Base-by-base conservation (phyloP, 2,113 vertebrate genomes). In the Corydoras sp. region DNA sequence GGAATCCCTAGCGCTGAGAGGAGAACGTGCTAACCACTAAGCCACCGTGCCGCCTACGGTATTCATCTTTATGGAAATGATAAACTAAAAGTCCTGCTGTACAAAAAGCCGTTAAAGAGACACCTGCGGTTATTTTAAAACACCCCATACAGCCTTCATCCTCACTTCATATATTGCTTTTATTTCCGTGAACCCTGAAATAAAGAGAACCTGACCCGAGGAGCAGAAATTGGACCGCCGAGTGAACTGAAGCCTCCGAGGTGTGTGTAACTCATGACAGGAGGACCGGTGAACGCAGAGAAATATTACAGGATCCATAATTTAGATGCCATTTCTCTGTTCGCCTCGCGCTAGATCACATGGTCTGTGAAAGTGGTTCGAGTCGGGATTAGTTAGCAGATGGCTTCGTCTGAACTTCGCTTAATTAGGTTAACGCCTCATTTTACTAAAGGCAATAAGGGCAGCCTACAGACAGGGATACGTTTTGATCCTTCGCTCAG, bases 341-440 rank as follows among this genome's bases (percentile, higher is more conserved):
- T 76, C n/a, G 56, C 62, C 62, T 70, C 66, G 62, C 50, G 18
- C 66, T 59, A 63, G 51, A 76, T 76, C 35, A 64, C 15, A 63
- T 31, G 58, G 55, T 85, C 83, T 82, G 79, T 80, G 31, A 72
- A 31, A 80, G 74, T 75, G 77, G 77, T 73, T 60, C 72, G 81
- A 74, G 72, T n/a, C 78, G 67, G 69, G 60, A 69, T 73, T 72
- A 76, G 53, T 84, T 86, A 88, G 83, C 87, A 86, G 85, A 85
- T 88, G 86, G 83, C 82, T 86, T 79, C 83, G 71, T 66, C 79
- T 72, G 78, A 80, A 80, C 63, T 78, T 81, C 83, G 68, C 77
- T 87, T 88, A 88, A 88, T 86, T 83, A 77, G 77, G 79, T 83
- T 82, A 82, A 82, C 84, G 84, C 79, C 81, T 86, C 83, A 82